Percentiles rank a stretch among this genome's conserved stretches.
Evolutionary conservation across 2,888 invertebrate species (phyloP).

Genomic region (Tortricodes alternella): DNA sequence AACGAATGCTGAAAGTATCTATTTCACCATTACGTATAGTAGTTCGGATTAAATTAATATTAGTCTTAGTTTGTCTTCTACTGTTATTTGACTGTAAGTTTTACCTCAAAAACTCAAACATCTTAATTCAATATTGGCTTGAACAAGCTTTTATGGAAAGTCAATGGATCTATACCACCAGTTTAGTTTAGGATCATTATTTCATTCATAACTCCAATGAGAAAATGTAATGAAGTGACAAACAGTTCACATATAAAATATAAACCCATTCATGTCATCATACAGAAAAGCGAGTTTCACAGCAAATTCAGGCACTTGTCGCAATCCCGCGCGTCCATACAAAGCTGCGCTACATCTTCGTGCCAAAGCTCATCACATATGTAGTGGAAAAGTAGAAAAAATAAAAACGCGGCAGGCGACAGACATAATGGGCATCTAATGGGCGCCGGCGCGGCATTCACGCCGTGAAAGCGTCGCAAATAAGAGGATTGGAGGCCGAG

Average conservation of each 20-base stretch:
- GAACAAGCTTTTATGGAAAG: too few relatives aligned
- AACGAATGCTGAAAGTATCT: too few relatives aligned
- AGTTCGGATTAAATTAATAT: too few relatives aligned
- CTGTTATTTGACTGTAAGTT: too few relatives aligned
- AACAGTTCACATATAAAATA: not conserved
- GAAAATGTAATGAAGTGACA: too few relatives aligned
- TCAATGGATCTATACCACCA: too few relatives aligned
- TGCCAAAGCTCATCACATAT: slow-evolving; percentile 36
- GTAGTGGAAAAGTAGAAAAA: slow-evolving; percentile 30
- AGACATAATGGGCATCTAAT: slow-evolving; percentile 77
- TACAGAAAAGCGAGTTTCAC: not conserved
- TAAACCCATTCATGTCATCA: not conserved
- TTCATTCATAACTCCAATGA: too few relatives aligned
- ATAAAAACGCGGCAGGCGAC: slow-evolving; percentile 41
- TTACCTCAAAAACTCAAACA: too few relatives aligned
- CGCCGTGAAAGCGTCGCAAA: slow-evolving; percentile 55
- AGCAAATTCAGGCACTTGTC: slow-evolving; percentile 16
- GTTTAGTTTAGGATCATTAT: too few relatives aligned
- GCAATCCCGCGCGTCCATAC: slow-evolving; percentile 15
- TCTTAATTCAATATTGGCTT: too few relatives aligned
- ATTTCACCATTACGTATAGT: too few relatives aligned
- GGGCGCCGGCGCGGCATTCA: slow-evolving; percentile 66
- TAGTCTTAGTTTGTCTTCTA: too few relatives aligned
- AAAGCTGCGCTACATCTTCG: slow-evolving; percentile 10
- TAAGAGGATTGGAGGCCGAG: slow-evolving; percentile 49